Conservation (phyloP, 2,113 vertebrate species). For the Arizona elegans region DNA sequence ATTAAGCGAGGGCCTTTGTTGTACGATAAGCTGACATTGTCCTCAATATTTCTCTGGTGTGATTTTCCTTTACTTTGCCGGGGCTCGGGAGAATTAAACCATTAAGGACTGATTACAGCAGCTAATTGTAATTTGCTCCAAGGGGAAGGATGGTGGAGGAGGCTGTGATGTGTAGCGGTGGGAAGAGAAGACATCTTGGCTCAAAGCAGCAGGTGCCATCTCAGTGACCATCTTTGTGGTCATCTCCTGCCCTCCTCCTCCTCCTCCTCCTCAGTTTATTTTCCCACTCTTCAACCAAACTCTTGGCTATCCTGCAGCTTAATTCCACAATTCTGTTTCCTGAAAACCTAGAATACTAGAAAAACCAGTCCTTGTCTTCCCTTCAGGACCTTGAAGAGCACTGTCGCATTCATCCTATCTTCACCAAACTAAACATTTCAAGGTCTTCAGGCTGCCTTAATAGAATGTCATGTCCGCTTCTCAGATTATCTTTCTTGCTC, state of each 20-base stretch:
- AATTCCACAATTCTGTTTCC: not conserved
- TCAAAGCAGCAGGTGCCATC: not conserved
- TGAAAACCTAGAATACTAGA: not conserved
- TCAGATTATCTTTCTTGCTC: not conserved
- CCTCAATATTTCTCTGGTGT: slow-evolving; percentile 51
- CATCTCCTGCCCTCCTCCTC: not conserved
- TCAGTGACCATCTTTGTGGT: not conserved
- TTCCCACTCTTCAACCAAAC: not conserved
- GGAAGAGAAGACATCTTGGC: slow-evolving; percentile 1
- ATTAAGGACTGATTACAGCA: slow-evolving; percentile 67
- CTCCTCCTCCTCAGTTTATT: not conserved
- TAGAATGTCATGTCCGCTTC: not conserved
- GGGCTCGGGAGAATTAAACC: slow-evolving; percentile 57
- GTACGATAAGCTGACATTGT: slow-evolving; percentile 57
- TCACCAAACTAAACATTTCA: not conserved
- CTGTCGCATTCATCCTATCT: not conserved
- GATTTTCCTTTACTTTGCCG: slow-evolving; percentile 49
- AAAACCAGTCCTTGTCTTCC: not conserved
- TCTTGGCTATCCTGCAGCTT: not conserved
- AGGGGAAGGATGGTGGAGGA: slow-evolving; percentile 57
- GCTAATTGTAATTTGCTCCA: slow-evolving; percentile 68
- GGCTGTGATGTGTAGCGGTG: slow-evolving; percentile 29
- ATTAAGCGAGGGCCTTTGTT: slow-evolving; percentile 47
- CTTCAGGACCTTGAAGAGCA: not conserved
- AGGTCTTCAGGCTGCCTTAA: not conserved